A percentile compares a stretch with the other conserved stretches of the same genome.
phyloP scores from a whole-genome alignment of 2,888 invertebrate species.

The Hydrotaea diabolus region DNA sequence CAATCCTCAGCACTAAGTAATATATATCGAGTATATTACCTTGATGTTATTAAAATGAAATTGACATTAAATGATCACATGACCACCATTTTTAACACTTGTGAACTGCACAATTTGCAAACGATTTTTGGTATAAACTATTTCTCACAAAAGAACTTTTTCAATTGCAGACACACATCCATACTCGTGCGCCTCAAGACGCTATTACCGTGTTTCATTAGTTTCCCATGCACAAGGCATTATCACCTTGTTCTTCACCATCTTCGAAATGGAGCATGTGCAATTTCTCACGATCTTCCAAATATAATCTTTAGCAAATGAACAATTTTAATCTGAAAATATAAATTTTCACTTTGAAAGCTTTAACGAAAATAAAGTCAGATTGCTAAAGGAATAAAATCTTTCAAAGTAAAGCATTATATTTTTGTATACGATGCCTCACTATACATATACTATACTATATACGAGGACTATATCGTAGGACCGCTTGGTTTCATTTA shows the following conservation, averaged over 20 bases:
- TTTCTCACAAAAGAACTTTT: neutral
- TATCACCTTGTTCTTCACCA: neutral
- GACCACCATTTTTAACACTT: too few species aligned
- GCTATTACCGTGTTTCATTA: neutral
- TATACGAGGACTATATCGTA: too few species aligned
- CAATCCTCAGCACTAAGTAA: too few species aligned
- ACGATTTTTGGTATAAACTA: neutral
- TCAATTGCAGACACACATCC: too few species aligned
- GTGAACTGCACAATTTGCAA: neutral
- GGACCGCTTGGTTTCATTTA: too few species aligned
- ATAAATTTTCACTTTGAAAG: slow-evolving; percentile 34
- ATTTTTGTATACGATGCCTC: too few species aligned
- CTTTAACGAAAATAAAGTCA: neutral
- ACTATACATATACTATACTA: too few species aligned
- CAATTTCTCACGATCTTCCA: slow-evolving; percentile 34
- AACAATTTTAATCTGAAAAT: slow-evolving; percentile 22
- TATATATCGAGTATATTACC: too few species aligned
- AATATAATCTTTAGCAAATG: slow-evolving; percentile 18
- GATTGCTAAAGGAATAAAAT: neutral
- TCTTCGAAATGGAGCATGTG: slow-evolving; percentile 9
- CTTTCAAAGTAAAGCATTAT: neutral
- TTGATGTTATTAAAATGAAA: too few species aligned
- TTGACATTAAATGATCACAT: too few species aligned
- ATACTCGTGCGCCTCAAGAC: neutral
- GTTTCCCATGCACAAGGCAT: neutral